Evolutionary conservation across 1,140 invertebrate genomes (phyloP), one percentile per base, ranked within the genome.

Genomic region (Steinernema khuongi): DNA sequence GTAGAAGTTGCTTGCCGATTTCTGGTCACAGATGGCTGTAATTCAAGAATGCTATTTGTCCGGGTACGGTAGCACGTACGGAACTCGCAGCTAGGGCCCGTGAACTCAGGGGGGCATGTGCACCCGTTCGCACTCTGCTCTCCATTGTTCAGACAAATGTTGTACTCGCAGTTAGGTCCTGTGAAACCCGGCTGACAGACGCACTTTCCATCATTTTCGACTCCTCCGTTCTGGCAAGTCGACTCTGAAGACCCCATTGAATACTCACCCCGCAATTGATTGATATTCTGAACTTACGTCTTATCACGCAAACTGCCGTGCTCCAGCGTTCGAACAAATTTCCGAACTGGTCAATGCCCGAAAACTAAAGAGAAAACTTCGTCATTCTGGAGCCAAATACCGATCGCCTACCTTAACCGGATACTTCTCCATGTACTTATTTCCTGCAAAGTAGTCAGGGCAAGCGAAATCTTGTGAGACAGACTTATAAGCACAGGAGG

Each of bases 311-410:
- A 1, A 32, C 22, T 0, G 78, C 28, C 32, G 71, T 67, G 22
- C 17, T 31, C 50, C 71, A 79, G n/a, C 78, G 67, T 66, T 79
- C 73, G 71, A 78, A 79, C 14, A 78, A 66, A 44, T 79, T 76
- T 17, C 78, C 78, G 31, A 73, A 79, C 68, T 79, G 78, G 70
- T 79, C 78, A 17, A 79, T 73, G 29, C 78, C 78, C 26, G 78
- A 76, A 67, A 79, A 77, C 67, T 75, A 31, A 67, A 74, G 60
- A 60, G 14, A 4, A 17, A 60, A 11, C n/a, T n/a, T 41, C n/a
- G 36, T 0, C 17, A n/a, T 2, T 72, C 0, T 4, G 7, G 67
- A 68, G 26, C 0, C 31, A 19, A 44, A n/a, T 28, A 60, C 0
- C 31, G 1, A 68, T 29, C 31, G 19, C 19, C n/a, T n/a, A n/a